Percentiles rank a stretch among this genome's conserved stretches.
Conservation (phyloP, 2,113 vertebrate species). For the Clinocottus analis region DNA sequence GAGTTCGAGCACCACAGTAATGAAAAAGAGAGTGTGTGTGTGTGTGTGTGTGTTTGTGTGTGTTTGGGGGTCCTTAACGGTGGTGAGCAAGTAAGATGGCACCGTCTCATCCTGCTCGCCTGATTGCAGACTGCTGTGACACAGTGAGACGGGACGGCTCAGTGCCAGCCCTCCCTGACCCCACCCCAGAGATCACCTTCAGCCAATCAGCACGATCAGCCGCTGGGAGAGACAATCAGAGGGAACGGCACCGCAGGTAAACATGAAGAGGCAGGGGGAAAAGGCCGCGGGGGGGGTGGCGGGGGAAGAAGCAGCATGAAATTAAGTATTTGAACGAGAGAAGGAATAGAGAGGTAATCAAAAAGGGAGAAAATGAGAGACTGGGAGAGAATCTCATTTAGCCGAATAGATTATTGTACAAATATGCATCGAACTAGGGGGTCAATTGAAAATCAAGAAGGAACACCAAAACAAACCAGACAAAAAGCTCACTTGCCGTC, state of each 20-base stretch:
- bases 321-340: constrained; percentile 47
- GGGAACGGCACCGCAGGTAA: constrained; percentile 60
- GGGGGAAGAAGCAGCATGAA: constrained; percentile 14
- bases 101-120: constrained; percentile 43
- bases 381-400: constrained; percentile 52
- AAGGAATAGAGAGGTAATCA: constrained; percentile 37
- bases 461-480: constrained; percentile 47
- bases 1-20: constrained; percentile 35
- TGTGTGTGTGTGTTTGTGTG: neutral
- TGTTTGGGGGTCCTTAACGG: constrained; percentile 16
- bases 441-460: constrained; percentile 61
- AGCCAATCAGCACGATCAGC: constrained; percentile 74
- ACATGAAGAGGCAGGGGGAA: constrained; percentile 52
- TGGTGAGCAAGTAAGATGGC: constrained; percentile 26
- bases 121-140: constrained; percentile 68
- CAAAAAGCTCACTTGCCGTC: constrained; percentile 42
- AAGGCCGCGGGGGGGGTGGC: neutral
- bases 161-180: constrained; percentile 58
- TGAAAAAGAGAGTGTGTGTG: constrained; percentile 27
- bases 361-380: constrained; percentile 40
- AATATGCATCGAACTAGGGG: constrained; percentile 44
- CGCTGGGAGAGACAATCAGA: constrained; percentile 67
- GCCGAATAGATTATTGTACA: constrained; percentile 35
- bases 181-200: constrained; percentile 54
- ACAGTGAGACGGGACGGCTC: constrained; percentile 52